A percentile compares a stretch with the other conserved stretches of the same genome.
Evolutionary conservation across 2,113 vertebrate species (phyloP).

Genomic region (Ceratotherium simum): DNA sequence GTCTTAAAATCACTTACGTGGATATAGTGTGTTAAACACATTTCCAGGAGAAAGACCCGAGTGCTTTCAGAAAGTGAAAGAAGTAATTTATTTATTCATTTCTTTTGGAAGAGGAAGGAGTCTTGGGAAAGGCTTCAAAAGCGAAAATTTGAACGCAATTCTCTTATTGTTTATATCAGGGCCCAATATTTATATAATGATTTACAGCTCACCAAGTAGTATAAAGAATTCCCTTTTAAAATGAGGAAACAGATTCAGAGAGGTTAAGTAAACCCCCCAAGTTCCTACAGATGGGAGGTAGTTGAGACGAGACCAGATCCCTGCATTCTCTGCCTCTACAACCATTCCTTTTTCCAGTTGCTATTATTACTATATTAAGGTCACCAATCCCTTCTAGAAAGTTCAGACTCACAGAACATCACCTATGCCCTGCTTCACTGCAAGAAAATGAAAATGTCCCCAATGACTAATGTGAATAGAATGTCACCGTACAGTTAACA

Average conservation of each 20-base stretch:
- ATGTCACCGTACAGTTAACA: background rate
- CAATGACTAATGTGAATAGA: background rate
- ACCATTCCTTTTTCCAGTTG: background rate
- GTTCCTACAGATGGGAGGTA: too few relatives aligned
- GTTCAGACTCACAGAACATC: background rate
- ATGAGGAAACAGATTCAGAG: background rate
- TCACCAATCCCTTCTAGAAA: background rate
- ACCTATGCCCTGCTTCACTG: background rate
- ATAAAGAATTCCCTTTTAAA: background rate
- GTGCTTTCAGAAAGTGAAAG: background rate
- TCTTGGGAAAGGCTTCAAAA: background rate
- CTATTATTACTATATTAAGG: background rate
- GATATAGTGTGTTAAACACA: background rate
- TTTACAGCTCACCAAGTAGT: background rate
- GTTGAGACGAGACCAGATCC: background rate
- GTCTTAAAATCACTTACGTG: background rate
- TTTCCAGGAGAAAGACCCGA: background rate
- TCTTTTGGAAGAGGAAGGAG: background rate
- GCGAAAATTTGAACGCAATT: background rate
- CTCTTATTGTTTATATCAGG: background rate
- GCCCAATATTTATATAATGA: background rate
- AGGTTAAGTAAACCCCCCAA: background rate
- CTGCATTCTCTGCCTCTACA: fast-evolving
- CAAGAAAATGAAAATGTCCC: background rate
- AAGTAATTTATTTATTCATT: background rate